Percentiles rank a stretch among this genome's conserved stretches.
phyloP scores from a whole-genome alignment of 2,888 invertebrate genomes.

The Parnassius apollo region DNA sequence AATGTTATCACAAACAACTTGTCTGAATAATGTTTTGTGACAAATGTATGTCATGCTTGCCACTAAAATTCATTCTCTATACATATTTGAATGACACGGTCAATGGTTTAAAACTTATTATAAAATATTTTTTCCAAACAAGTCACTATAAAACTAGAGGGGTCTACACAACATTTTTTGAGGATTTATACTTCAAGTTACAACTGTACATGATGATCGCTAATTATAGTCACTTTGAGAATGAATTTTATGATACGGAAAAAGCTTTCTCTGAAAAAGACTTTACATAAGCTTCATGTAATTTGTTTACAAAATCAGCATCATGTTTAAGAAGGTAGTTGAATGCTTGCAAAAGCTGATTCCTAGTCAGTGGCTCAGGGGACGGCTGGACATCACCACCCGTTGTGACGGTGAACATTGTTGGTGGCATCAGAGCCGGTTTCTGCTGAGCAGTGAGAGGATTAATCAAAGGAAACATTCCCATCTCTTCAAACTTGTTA shows the following conservation, averaged over 20 bases:
- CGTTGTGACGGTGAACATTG: conserved; percentile 88
- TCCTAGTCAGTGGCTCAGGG: conserved; percentile 90
- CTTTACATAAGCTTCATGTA: conserved; percentile 96
- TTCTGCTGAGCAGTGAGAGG: conserved; percentile 76
- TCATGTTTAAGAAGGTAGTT: conserved; percentile 93
- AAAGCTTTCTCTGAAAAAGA: conserved; percentile 86
- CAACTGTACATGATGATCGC: conserved; percentile 69
- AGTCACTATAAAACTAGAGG: conserved; percentile 69
- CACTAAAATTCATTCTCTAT: conserved; percentile 73
- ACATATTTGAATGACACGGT: conserved; percentile 66
- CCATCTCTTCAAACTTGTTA: conserved; percentile 57
- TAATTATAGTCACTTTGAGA: conserved; percentile 49
- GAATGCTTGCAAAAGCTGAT: conserved; percentile 94
- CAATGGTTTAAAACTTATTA: conserved; percentile 77
- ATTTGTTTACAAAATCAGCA: conserved; percentile 91
- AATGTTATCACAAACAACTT: conserved; percentile 72
- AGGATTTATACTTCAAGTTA: conserved; percentile 74
- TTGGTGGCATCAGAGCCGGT: conserved; percentile 91
- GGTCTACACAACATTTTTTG: conserved; percentile 63
- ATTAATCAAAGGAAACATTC: conserved; percentile 58
- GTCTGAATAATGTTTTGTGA: conserved; percentile 54
- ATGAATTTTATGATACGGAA: conserved; percentile 72
- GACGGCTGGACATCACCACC: conserved; percentile 62
- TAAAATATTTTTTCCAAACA: conserved; percentile 72
- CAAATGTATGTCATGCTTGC: conserved; percentile 37